Evolutionary conservation across 1,140 invertebrate species (phyloP).

Genomic region (Drosophila yakuba): DNA sequence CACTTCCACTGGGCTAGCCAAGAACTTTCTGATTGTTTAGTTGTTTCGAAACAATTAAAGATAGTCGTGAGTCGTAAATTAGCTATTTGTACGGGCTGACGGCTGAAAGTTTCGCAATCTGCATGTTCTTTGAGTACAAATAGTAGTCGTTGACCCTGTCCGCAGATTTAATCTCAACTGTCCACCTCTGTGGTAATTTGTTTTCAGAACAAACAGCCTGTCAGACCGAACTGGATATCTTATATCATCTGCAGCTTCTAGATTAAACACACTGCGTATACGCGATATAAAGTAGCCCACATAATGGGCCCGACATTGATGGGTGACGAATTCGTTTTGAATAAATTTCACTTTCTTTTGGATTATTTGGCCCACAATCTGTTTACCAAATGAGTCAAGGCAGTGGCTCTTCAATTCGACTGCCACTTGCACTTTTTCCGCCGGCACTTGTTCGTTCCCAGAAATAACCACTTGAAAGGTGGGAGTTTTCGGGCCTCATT

Average conservation of each 20-base stretch:
- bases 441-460: conserved; percentile 17
- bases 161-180: conserved; percentile 30
- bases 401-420: conserved; percentile 24
- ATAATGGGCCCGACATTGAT: conserved; percentile 48
- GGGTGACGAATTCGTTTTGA: conserved; percentile 57
- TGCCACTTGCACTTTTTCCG: conserved; percentile 63
- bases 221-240: conserved; percentile 6
- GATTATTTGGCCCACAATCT: conserved; percentile 39
- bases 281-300: conserved; percentile 20
- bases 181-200: conserved; percentile 23
- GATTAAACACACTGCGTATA: conserved; percentile 48
- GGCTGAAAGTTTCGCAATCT: conserved; percentile 8
- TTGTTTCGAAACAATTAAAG: conserved; percentile 25
- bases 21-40: conserved; percentile 16
- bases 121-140: conserved; percentile 37
- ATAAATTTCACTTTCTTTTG: conserved; percentile 74
- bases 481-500: conserved; percentile 69
- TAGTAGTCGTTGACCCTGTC: conserved; percentile 41
- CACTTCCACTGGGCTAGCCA: conserved; percentile 9
- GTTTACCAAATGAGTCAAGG: conserved; percentile 58
- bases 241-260: conserved; percentile 14
- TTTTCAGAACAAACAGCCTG: conserved; percentile 34
- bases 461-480: conserved; percentile 28
- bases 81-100: conserved; percentile 20
- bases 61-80: conserved; percentile 24